These are phyloP conservation scores for Callosobruchus maculatus DNA, from an alignment of 2,888 invertebrate species.

Conservation along the genomic window DNA sequence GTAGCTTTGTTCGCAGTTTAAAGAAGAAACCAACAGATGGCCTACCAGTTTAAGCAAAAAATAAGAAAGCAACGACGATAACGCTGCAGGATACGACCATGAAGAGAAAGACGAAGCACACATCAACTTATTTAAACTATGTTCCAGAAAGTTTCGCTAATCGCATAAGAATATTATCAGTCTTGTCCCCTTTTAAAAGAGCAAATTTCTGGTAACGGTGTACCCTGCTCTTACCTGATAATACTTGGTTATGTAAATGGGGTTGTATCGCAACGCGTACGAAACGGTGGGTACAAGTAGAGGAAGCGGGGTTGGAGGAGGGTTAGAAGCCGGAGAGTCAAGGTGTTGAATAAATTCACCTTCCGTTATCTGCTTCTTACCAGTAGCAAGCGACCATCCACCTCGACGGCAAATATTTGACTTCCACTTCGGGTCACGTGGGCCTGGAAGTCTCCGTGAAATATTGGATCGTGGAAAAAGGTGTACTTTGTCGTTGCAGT, in stretches of 20 bases:
- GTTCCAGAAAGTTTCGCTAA: too few species aligned
- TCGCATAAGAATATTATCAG: too few species aligned
- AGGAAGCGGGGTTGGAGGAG: background rate
- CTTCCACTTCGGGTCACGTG: slow-evolving; percentile 17
- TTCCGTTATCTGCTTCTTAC: slow-evolving; percentile 38
- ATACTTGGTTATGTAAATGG: slow-evolving; percentile 45
- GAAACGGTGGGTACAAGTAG: background rate
- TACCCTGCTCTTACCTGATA: slow-evolving; percentile 23
- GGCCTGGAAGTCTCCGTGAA: background rate
- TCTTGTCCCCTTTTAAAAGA: background rate
- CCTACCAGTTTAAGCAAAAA: too few species aligned
- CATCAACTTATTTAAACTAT: too few species aligned
- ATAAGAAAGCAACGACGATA: too few species aligned
- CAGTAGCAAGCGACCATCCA: slow-evolving; percentile 29
- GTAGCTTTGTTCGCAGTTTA: too few species aligned
- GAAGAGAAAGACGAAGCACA: too few species aligned
- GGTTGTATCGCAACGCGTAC: slow-evolving; percentile 11
- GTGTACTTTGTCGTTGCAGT: background rate
- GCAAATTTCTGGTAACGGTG: background rate
- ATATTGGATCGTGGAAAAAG: background rate
- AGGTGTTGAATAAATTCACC: slow-evolving; percentile 42
- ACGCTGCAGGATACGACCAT: too few species aligned
- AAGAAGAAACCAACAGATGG: too few species aligned
- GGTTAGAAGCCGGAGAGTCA: slow-evolving; percentile 35
- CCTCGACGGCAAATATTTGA: slow-evolving; percentile 42